Percentiles rank a stretch among this genome's conserved stretches.
phyloP scores from a whole-genome alignment of 2,797 vertebrate species.

The Tauraco hartlaubi region DNA sequence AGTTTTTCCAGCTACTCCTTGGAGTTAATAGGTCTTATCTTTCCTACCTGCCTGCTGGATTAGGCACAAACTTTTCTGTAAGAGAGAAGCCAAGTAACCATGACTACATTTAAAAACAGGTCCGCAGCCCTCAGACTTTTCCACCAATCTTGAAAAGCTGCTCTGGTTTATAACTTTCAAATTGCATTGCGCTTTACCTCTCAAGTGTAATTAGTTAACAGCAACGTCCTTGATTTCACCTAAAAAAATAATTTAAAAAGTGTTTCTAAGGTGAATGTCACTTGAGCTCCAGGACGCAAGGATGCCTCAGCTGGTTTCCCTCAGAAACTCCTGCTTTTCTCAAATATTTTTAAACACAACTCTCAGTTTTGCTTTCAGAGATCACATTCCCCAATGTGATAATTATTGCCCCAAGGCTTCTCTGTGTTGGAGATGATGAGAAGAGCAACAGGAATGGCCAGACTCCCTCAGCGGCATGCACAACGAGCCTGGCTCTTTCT shows the following conservation, averaged over 20 bases:
- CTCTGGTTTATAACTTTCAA: slow-evolving; percentile 1
- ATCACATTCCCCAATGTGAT: background rate
- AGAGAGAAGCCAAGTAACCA: slow-evolving; percentile 40
- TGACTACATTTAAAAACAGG: slow-evolving; percentile 33
- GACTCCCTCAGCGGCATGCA: background rate
- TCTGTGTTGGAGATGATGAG: background rate
- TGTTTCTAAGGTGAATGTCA: background rate
- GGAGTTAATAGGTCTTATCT: slow-evolving; percentile 19
- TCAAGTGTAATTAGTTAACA: slow-evolving; percentile 34
- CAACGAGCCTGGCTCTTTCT: background rate
- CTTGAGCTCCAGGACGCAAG: background rate
- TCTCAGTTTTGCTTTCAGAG: background rate
- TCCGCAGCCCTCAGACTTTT: background rate
- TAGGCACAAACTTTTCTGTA: slow-evolving; percentile 1
- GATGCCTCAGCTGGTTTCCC: rapidly evolving
- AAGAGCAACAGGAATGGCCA: background rate
- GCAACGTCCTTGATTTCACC: background rate
- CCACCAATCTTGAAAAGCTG: slow-evolving; percentile 14
- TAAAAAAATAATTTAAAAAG: background rate
- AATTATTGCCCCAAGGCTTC: background rate
- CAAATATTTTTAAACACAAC: background rate
- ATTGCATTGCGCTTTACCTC: background rate
- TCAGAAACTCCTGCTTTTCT: background rate
- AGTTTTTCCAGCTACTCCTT: background rate
- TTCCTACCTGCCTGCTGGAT: background rate